phyloP scores from a whole-genome alignment of 2,888 invertebrate genomes.

The Lingula anatina region DNA sequence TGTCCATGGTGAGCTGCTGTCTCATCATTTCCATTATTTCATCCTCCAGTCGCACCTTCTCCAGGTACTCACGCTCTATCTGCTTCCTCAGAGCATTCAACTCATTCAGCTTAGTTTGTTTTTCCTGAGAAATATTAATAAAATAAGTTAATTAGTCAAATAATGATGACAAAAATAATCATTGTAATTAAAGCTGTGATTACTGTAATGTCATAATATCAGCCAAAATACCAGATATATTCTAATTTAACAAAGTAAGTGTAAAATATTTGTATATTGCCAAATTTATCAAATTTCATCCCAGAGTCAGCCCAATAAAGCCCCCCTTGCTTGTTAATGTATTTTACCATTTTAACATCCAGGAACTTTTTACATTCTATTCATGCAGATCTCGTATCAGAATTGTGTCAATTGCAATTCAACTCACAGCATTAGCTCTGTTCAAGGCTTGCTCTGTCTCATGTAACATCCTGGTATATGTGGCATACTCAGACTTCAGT shows the following conservation, averaged over 20 bases:
- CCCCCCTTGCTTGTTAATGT: too few species aligned
- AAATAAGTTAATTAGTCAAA: not conserved
- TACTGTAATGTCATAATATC: too few species aligned
- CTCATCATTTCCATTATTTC: slow-evolving; percentile 50
- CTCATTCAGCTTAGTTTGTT: slow-evolving; percentile 36
- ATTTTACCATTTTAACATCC: too few species aligned
- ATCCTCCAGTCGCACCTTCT: slow-evolving; percentile 48
- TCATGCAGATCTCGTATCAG: too few species aligned
- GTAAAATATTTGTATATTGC: too few species aligned
- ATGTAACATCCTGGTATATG: slow-evolving; percentile 47
- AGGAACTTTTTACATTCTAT: too few species aligned
- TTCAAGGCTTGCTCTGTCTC: slow-evolving; percentile 49
- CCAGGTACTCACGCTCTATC: slow-evolving; percentile 45
- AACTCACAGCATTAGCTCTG: slow-evolving; percentile 40
- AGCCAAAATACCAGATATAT: too few species aligned
- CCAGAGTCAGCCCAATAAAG: too few species aligned
- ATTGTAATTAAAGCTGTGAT: too few species aligned
- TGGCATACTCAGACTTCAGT: slow-evolving; percentile 47
- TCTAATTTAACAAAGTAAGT: too few species aligned
- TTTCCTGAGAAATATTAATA: slow-evolving; percentile 33
- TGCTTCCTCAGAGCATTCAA: slow-evolving; percentile 44
- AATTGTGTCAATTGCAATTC: too few species aligned
- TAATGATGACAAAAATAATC: not conserved
- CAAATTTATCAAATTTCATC: too few species aligned
- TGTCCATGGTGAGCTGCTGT: slow-evolving; percentile 48